Evolutionary conservation across 2,113 vertebrate genomes (phyloP), one percentile per base, ranked within the genome.

Genomic region (Excalfactoria chinensis): DNA sequence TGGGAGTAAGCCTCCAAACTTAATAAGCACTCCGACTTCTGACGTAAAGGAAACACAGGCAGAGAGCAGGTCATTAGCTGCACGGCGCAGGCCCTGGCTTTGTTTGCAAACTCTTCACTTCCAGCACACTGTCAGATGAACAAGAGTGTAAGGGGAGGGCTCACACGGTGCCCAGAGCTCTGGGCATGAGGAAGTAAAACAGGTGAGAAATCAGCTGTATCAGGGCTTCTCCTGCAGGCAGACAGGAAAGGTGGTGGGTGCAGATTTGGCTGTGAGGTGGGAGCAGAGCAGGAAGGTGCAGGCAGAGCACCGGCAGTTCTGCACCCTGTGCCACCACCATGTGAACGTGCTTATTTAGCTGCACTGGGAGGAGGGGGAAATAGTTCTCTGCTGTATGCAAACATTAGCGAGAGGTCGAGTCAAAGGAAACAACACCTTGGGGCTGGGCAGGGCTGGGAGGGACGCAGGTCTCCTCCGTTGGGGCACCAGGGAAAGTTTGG

Each of bases 21-120:
- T 97, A 99, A 98, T 97, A 99, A 98, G 98, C 98, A 99, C 98
- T 99, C 99, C 92, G 98, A 99, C 97, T 99, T 99, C 99, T 99
- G 96, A 97, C 93, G 87, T 94, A 97, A 97, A 97, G 95, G 95
- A 97, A 96, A 94, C 95, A 97, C 9, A 97, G 95, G 93, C 93
- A 98, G 93, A 93, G 68, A 92, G 95, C 82, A 93, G 94, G 93
- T 62, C 90, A 93, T 85, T 84, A 95, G 97, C 96, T 70, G 88
- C 3, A 78, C 89, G 89, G 85, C 74, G 21, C 82, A 63, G 95
- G 87, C 93, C 89, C 82, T 13, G 35, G 84, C 94, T 92, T 79
- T 74, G 66, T 89, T 67, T 88, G 66, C 91, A 96, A 96, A 96
- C 95, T 84, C 87, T 93, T 84, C 2, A 23, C 81, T 91, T 73